phyloP scores from a whole-genome alignment of 1,140 invertebrate genomes.

The Liolophura sinensis region DNA sequence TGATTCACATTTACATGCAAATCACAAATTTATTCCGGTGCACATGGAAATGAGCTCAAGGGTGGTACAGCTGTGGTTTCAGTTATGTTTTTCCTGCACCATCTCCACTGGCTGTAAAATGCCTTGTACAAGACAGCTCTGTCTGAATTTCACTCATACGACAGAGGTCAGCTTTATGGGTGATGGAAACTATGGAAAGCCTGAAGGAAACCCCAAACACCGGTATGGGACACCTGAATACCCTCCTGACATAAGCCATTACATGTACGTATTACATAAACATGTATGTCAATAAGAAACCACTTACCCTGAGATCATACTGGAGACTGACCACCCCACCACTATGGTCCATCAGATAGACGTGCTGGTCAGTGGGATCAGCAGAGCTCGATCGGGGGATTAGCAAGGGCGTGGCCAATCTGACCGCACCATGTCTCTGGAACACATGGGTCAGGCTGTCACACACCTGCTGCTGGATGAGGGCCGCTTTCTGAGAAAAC shows the following conservation, averaged over 20 bases:
- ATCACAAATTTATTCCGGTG: too few species aligned
- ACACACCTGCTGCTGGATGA: slow-evolving; percentile 63
- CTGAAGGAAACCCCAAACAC: too few species aligned
- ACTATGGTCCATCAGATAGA: slow-evolving; percentile 80
- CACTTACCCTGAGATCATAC: slow-evolving; percentile 61
- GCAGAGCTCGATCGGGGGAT: slow-evolving; percentile 68
- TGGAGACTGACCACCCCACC: slow-evolving; percentile 81
- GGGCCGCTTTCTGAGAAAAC: slow-evolving; percentile 25
- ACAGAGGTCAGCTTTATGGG: too few species aligned
- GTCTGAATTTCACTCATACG: too few species aligned
- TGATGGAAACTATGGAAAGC: too few species aligned
- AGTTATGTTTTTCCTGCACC: not conserved
- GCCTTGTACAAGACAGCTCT: too few species aligned
- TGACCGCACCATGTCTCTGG: slow-evolving; percentile 67
- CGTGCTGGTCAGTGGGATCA: slow-evolving; percentile 60
- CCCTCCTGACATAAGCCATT: too few species aligned
- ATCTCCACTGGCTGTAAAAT: too few species aligned
- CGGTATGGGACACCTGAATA: too few species aligned
- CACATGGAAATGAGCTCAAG: too few species aligned
- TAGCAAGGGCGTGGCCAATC: slow-evolving; percentile 75
- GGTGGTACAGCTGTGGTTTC: too few species aligned
- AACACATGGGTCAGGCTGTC: slow-evolving; percentile 42
- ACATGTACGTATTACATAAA: too few species aligned
- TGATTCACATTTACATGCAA: not conserved
- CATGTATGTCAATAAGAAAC: slow-evolving; percentile 2